Percentiles rank a stretch among this genome's conserved stretches.
Evolutionary conservation across 2,797 vertebrate genomes (phyloP).

Genomic region (Cuculus canorus): DNA sequence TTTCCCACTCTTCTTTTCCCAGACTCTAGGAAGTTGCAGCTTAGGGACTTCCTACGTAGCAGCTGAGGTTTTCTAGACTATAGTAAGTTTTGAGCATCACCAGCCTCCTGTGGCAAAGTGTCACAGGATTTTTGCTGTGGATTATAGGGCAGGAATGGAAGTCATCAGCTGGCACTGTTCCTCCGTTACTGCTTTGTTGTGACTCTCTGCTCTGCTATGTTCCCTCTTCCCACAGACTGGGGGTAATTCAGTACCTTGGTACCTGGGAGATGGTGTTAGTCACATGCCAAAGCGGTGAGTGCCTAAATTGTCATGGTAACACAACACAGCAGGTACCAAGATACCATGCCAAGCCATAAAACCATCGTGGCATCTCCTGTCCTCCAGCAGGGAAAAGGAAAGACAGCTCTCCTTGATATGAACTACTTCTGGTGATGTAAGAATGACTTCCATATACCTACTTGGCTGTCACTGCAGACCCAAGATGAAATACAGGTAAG

Average conservation of each 20-base stretch:
- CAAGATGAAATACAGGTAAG: neutral
- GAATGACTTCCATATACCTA: neutral
- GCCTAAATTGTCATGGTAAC: neutral
- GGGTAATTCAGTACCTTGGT: fast-evolving
- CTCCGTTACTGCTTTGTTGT: fast-evolving
- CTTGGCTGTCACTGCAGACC: neutral
- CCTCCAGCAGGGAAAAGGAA: neutral
- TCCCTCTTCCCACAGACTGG: neutral
- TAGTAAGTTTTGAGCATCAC: neutral
- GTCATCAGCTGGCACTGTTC: neutral
- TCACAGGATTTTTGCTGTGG: neutral
- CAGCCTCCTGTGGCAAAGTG: neutral
- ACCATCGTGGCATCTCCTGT: fast-evolving
- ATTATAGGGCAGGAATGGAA: neutral
- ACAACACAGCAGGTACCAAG: neutral
- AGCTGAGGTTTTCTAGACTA: neutral
- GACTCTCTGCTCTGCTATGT: neutral
- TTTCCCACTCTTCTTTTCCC: neutral
- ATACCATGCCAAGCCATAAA: neutral
- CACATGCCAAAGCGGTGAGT: neutral
- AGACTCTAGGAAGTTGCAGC: neutral
- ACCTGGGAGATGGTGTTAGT: neutral
- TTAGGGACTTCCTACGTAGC: neutral
- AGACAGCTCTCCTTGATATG: neutral
- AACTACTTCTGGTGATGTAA: neutral